Conservation (phyloP, 2,113 vertebrate species). For the Taurulus bubalis region DNA sequence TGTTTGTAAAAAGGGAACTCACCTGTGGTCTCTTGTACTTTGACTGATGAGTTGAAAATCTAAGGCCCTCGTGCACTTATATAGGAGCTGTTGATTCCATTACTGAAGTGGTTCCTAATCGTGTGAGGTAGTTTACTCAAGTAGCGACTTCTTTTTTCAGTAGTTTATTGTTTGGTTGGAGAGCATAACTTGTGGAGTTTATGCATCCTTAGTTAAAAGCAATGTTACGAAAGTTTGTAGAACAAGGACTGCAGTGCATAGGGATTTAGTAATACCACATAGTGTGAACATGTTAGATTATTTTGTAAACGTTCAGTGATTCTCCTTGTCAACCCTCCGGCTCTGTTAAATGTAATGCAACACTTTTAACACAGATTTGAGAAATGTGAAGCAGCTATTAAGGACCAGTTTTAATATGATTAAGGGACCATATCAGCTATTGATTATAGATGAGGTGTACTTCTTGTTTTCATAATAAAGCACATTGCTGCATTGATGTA, state of each 20-base stretch:
- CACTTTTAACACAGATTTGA: background rate
- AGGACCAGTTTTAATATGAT: background rate
- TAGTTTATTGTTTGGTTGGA: background rate
- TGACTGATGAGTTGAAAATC: no score
- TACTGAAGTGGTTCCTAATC: background rate
- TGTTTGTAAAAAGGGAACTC: no score
- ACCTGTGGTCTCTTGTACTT: no score
- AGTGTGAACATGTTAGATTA: background rate
- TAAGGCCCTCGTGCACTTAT: background rate
- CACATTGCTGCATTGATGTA: background rate
- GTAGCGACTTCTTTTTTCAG: background rate
- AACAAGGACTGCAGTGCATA: background rate
- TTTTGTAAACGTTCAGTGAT: background rate
- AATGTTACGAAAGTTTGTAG: background rate
- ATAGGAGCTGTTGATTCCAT: background rate
- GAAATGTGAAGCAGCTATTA: background rate
- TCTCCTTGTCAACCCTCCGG: background rate
- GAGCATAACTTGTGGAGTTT: no score
- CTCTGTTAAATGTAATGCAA: no score
- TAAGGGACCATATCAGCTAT: background rate
- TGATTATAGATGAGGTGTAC: background rate
- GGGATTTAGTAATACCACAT: background rate
- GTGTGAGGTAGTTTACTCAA: background rate
- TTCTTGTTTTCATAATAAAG: background rate
- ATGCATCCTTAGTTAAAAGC: background rate